Conservation (phyloP, 2,113 vertebrate species). For the Cyanoderma ruficeps region DNA sequence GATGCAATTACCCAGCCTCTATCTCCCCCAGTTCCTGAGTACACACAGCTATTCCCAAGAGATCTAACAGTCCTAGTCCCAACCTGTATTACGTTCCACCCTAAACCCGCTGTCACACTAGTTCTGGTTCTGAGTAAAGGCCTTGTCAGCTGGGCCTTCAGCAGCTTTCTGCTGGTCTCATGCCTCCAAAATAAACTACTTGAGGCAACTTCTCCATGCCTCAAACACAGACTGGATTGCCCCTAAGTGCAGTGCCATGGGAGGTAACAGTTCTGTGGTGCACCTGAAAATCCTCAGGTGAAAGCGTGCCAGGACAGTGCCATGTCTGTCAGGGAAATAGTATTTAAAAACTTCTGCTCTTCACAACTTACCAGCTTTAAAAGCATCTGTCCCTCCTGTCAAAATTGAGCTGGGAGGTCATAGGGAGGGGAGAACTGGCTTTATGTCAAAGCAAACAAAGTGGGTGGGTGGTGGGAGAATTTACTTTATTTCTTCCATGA, state of each 20-base stretch:
- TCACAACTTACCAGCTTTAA: not conserved
- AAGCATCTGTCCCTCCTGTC: not conserved
- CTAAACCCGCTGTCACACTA: not conserved
- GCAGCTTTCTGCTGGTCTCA: not conserved
- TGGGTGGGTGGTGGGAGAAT: not conserved
- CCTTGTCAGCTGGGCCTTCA: not conserved
- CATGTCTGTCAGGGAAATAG: not conserved
- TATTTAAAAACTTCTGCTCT: not conserved
- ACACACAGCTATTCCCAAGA: not conserved
- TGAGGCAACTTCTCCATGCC: not conserved
- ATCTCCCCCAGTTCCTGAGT: not conserved
- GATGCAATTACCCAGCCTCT: not conserved
- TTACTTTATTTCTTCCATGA: not conserved
- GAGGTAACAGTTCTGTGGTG: not conserved
- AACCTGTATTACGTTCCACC: not conserved
- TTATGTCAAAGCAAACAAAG: not conserved
- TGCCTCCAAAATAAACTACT: accelerated
- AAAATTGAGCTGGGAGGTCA: not conserved
- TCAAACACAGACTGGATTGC: accelerated
- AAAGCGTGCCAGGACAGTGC: not conserved
- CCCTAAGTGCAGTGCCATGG: not conserved
- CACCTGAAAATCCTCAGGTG: not conserved
- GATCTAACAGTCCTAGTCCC: not conserved
- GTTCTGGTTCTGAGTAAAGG: not conserved
- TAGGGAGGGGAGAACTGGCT: not conserved